A percentile compares a stretch with the other conserved stretches of the same genome.
Evolutionary conservation across 2,113 vertebrate species (phyloP).

Genomic region (Dasyornis broadbenti): DNA sequence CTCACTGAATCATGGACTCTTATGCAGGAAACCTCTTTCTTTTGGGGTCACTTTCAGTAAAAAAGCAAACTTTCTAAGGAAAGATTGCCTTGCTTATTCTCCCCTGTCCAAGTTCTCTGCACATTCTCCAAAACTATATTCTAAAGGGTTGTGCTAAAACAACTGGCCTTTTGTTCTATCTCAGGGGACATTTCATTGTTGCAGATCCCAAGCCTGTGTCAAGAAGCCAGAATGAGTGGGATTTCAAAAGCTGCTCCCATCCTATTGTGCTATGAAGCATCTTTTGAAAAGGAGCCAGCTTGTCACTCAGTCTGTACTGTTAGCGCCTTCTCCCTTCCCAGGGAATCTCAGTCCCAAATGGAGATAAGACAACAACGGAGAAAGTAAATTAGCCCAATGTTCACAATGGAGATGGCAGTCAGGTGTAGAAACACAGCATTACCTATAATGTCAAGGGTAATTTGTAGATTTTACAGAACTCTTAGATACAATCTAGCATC

Average conservation of each 20-base stretch:
- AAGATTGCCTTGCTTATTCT: not conserved
- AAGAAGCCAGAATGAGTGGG: slow-evolving; percentile 14
- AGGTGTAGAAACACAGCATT: not conserved
- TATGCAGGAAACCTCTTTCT: not conserved
- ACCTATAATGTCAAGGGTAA: not conserved
- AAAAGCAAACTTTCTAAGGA: not conserved
- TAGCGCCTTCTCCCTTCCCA: not conserved
- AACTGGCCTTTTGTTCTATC: not conserved
- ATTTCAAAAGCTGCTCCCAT: slow-evolving; percentile 32
- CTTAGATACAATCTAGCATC: not conserved
- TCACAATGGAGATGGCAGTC: not conserved
- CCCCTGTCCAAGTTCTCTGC: not conserved
- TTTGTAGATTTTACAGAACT: not conserved
- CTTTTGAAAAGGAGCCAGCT: slow-evolving; percentile 26
- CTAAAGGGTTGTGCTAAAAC: slow-evolving; percentile 3
- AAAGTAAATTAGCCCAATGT: not conserved
- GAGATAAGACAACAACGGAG: not conserved
- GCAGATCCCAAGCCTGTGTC: slow-evolving; percentile 18
- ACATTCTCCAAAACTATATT: not conserved
- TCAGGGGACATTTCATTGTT: not conserved
- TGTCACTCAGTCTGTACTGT: not conserved
- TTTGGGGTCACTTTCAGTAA: not conserved
- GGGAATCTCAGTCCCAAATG: slow-evolving; percentile 13
- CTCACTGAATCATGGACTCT: not conserved
- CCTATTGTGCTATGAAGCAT: not conserved